Evolutionary conservation across 2,113 vertebrate genomes (phyloP).

Genomic region (Micromys minutus): DNA sequence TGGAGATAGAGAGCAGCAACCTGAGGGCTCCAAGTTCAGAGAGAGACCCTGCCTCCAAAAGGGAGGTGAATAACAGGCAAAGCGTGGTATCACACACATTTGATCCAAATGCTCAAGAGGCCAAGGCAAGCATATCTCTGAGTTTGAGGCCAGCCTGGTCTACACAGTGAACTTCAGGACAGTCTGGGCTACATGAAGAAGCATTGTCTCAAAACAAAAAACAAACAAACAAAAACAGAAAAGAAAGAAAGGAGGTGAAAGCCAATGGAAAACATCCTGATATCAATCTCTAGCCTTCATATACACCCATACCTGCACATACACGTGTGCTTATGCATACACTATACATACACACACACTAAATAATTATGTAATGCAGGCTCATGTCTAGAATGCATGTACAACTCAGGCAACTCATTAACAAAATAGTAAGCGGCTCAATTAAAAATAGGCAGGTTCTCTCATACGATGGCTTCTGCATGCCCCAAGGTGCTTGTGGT

Average conservation of each 20-base stretch:
- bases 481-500: no score
- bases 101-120: not conserved
- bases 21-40: not conserved
- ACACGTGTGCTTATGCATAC: no score
- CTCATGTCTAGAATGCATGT: not conserved
- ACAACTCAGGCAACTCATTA: not conserved
- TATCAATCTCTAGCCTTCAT: not conserved
- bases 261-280: not conserved
- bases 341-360: not conserved
- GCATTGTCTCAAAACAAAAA: fast-evolving
- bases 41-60: not conserved
- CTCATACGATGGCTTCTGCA: no score
- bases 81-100: not conserved
- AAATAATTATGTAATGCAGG: no score
- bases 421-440: not conserved
- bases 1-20: not conserved
- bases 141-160: not conserved
- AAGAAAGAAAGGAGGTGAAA: not conserved
- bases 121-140: not conserved
- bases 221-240: no score
- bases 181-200: not conserved
- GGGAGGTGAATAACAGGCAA: not conserved
- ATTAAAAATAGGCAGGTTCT: not conserved
- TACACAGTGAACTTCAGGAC: not conserved
- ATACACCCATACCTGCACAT: no score